A percentile compares a stretch with the other conserved stretches of the same genome.
phyloP scores from a whole-genome alignment of 2,113 vertebrate genomes.

The Argyrosomus japonicus region DNA sequence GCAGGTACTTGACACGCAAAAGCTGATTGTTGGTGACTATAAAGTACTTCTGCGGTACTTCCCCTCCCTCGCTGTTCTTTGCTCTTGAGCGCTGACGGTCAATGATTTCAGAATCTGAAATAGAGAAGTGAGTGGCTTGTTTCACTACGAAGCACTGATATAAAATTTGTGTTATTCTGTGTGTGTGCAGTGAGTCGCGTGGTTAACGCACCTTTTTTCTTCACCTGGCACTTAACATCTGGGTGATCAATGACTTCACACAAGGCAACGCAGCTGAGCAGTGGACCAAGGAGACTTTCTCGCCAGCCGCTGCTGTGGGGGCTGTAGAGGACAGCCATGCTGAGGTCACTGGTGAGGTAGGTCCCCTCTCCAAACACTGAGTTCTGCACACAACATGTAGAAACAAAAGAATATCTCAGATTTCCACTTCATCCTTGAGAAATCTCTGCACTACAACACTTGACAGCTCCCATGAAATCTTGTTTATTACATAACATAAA shows the following conservation, averaged over 20 bases:
- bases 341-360: slow-evolving; percentile 98
- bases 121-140: background rate
- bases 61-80: slow-evolving; percentile 95
- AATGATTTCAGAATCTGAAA: slow-evolving; percentile 91
- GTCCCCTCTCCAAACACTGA: slow-evolving; percentile 98
- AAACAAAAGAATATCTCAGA: background rate
- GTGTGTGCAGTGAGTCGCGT: background rate
- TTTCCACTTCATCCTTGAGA: background rate
- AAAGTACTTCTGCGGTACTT: slow-evolving; percentile 96
- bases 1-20: slow-evolving; percentile 93
- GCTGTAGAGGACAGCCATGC: slow-evolving; percentile 96
- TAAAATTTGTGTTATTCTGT: background rate
- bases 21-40: slow-evolving; percentile 98
- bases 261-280: slow-evolving; percentile 95
- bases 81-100: slow-evolving; percentile 92
- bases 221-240: slow-evolving; percentile 96
- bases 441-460: background rate
- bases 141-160: background rate
- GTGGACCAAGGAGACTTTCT: slow-evolving; percentile 88
- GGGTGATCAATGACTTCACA: slow-evolving; percentile 98
- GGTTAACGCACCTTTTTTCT: slow-evolving; percentile 90
- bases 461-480: background rate
- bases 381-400: slow-evolving; percentile 83
- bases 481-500: background rate
- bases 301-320: slow-evolving; percentile 93